phyloP scores from a whole-genome alignment of 2,888 invertebrate species.

The Ochropleura plecta region DNA sequence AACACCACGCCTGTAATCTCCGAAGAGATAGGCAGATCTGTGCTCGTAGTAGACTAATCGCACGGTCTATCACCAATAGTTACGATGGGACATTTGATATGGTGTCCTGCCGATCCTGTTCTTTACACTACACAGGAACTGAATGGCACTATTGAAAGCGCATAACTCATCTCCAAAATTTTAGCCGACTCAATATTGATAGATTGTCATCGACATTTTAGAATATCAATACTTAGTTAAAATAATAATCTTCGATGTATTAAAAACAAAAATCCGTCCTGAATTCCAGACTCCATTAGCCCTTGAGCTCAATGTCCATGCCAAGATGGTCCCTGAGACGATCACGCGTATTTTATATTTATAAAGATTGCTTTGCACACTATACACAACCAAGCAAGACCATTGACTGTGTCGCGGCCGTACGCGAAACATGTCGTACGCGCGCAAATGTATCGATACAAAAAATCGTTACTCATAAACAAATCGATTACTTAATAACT shows the following conservation, averaged over 20 bases:
- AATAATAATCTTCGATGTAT: slow-evolving; percentile 8
- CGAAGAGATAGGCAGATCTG: background rate
- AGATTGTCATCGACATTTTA: too few relatives aligned
- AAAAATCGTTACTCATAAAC: slow-evolving; percentile 68
- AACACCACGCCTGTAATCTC: background rate
- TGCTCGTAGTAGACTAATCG: background rate
- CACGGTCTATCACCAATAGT: background rate
- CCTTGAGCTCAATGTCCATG: slow-evolving; percentile 68
- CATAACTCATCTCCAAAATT: too few relatives aligned
- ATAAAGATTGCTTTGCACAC: slow-evolving; percentile 73
- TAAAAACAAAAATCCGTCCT: slow-evolving; percentile 10
- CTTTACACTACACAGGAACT: too few relatives aligned
- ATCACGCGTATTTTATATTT: slow-evolving; percentile 72
- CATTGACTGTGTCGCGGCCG: slow-evolving; percentile 75
- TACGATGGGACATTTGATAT: background rate
- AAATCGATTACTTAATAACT: slow-evolving; percentile 46
- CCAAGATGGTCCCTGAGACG: slow-evolving; percentile 68
- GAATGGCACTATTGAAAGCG: too few relatives aligned
- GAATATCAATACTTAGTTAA: too few relatives aligned
- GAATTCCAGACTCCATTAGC: slow-evolving; percentile 55
- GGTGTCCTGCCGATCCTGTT: too few relatives aligned
- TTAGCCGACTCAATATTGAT: too few relatives aligned
- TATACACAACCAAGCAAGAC: slow-evolving; percentile 60
- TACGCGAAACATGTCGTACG: slow-evolving; percentile 77
- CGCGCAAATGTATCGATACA: slow-evolving; percentile 69